Percentiles rank a stretch among this genome's conserved stretches.
Conservation (phyloP, 2,797 vertebrate species). For the Toxotes lorentzi region DNA sequence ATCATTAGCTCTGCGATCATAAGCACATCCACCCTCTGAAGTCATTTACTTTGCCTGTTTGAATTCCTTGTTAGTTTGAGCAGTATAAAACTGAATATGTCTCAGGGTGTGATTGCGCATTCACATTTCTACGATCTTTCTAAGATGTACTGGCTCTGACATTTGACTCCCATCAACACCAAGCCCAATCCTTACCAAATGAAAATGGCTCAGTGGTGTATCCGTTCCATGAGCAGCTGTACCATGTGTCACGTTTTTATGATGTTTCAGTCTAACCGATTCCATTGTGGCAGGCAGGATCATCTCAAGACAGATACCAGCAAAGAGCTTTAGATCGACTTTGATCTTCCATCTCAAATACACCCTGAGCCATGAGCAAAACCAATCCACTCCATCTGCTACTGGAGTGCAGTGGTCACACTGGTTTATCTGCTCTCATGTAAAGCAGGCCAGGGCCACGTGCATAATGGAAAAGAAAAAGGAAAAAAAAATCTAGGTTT, state of each 20-base stretch:
- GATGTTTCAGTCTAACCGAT: slow-evolving; percentile 46
- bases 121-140: neutral
- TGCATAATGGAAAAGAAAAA: neutral
- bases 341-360: slow-evolving; percentile 25
- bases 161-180: slow-evolving; percentile 9
- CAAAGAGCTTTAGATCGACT: slow-evolving; percentile 48
- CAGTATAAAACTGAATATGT: neutral
- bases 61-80: neutral
- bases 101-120: neutral
- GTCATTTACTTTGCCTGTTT: neutral
- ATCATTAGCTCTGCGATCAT: neutral
- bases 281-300: slow-evolving; percentile 39
- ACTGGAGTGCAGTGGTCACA: slow-evolving; percentile 13
- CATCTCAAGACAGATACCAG: slow-evolving; percentile 36
- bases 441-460: neutral
- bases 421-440: slow-evolving; percentile 26
- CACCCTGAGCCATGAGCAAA: slow-evolving; percentile 34
- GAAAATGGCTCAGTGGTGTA: slow-evolving; percentile 26
- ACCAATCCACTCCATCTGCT: slow-evolving; percentile 51
- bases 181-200: slow-evolving; percentile 6
- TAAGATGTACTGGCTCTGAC: slow-evolving; percentile 11
- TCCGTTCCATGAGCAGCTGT: neutral
- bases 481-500: neutral
- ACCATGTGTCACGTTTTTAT: slow-evolving; percentile 37
- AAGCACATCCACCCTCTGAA: neutral